A percentile compares a stretch with the other conserved stretches of the same genome.
Evolutionary conservation across 2,888 invertebrate genomes (phyloP).

Genomic region (Drosophila acutilabella): DNA sequence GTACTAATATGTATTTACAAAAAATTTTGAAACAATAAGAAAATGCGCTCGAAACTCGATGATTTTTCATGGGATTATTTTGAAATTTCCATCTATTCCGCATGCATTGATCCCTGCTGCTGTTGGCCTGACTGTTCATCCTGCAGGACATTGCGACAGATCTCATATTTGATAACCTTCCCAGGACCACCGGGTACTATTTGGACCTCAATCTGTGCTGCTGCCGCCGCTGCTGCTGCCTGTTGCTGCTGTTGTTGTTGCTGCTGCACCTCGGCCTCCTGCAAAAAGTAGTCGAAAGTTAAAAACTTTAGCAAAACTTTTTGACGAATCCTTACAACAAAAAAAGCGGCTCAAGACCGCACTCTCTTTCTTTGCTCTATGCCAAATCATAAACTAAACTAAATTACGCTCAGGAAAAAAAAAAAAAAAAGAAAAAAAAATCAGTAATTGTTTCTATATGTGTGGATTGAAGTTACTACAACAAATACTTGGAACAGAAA

Average conservation of each 20-base stretch:
- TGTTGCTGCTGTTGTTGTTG: conserved; percentile 82
- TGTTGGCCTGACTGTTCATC: conserved; percentile 76
- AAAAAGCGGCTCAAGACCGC: conserved; percentile 7
- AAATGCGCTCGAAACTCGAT: conserved; percentile 44
- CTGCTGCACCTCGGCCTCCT: conserved; percentile 74
- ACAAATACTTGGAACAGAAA: conserved; percentile 20
- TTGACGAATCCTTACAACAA: background rate
- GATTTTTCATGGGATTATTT: background rate
- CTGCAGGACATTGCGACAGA: conserved; percentile 75
- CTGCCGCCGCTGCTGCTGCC: conserved; percentile 76
- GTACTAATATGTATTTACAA: conserved; percentile 46
- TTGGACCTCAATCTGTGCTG: conserved; percentile 83
- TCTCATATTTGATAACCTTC: conserved; percentile 80
- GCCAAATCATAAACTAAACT: conserved; percentile 56
- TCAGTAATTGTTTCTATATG: conserved; percentile 10
- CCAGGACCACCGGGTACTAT: conserved; percentile 71
- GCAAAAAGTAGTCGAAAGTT: conserved; percentile 52
- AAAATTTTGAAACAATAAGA: conserved; percentile 34
- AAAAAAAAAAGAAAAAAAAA: background rate
- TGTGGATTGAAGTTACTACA: conserved; percentile 8
- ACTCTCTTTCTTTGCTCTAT: conserved; percentile 31
- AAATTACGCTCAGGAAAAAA: conserved; percentile 56
- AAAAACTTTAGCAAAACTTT: conserved; percentile 42
- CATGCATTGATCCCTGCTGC: conserved; percentile 62
- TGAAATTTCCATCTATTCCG: conserved; percentile 46